Conservation (phyloP, 2,113 vertebrate species). For the Odocoileus hemionus region DNA sequence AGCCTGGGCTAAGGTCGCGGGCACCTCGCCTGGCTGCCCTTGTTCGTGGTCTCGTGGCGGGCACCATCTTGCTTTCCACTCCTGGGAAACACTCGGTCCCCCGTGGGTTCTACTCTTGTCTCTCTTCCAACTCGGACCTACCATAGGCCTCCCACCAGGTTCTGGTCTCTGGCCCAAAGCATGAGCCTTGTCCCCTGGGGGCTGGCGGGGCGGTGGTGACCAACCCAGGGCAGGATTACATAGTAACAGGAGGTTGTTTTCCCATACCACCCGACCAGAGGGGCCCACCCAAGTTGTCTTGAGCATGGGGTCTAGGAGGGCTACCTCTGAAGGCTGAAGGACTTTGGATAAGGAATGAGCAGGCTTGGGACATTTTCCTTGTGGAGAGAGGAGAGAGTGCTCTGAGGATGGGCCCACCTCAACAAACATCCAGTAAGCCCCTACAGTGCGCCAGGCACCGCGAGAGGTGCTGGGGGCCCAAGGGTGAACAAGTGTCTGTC, state of each 20-base stretch:
- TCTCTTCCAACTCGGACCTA: neutral
- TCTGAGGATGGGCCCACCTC: neutral
- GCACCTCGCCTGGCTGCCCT: conserved; percentile 30
- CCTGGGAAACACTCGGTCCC: neutral
- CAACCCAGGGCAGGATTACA: conserved; percentile 26
- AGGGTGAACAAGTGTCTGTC: neutral
- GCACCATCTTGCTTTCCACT: conserved; percentile 37
- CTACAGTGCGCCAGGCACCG: neutral
- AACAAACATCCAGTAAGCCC: neutral
- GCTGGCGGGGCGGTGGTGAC: conserved; percentile 16
- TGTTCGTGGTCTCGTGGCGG: neutral
- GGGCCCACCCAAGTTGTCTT: conserved; percentile 38
- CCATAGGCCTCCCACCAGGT: conserved; percentile 13
- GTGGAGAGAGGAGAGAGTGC: neutral
- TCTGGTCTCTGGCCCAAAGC: conserved; percentile 9
- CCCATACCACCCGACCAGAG: neutral
- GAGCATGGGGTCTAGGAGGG: neutral
- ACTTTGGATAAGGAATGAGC: neutral
- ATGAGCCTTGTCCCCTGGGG: conserved; percentile 2
- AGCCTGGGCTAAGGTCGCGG: neutral
- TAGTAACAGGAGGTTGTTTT: neutral
- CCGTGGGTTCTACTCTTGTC: neutral
- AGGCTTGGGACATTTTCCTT: neutral
- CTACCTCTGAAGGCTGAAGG: neutral
- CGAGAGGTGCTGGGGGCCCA: neutral